These are phyloP conservation scores for Cheilosia vernalis DNA, from an alignment of 2,888 invertebrate genomes.

Conservation along the genomic window DNA sequence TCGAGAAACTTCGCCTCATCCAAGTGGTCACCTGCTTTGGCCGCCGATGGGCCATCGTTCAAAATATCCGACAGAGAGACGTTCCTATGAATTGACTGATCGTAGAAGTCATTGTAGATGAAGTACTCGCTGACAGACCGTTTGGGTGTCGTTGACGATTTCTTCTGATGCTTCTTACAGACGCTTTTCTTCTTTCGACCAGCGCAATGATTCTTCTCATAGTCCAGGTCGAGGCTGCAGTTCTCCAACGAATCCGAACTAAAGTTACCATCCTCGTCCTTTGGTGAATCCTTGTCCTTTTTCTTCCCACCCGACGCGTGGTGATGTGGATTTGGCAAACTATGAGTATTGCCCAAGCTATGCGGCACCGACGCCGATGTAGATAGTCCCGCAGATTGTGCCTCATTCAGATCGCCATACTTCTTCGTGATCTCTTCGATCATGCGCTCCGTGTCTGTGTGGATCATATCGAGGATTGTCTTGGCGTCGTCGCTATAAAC, in stretches of 20 bases:
- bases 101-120: constrained; percentile 85
- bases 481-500: constrained; percentile 84
- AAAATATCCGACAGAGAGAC: constrained; percentile 86
- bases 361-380: constrained; percentile 80
- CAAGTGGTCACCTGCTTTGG: constrained; percentile 81
- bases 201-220: constrained; percentile 78
- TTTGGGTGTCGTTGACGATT: constrained; percentile 82
- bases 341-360: constrained; percentile 52
- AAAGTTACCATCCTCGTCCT: constrained; percentile 88
- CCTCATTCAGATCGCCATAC: constrained; percentile 86
- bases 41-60: constrained; percentile 82
- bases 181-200: constrained; percentile 70
- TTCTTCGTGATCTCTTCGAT: constrained; percentile 87
- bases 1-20: constrained; percentile 84
- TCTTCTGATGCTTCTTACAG: constrained; percentile 69
- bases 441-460: constrained; percentile 87
- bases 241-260: constrained; percentile 92
- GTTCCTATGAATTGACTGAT: constrained; percentile 84
- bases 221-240: constrained; percentile 85
- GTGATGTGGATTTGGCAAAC: constrained; percentile 49
- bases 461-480: constrained; percentile 86
- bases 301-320: constrained; percentile 43
- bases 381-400: constrained; percentile 79
- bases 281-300: constrained; percentile 74
- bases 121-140: constrained; percentile 91